Conservation (phyloP, 2,113 vertebrate species). For the Eurypyga helias region DNA sequence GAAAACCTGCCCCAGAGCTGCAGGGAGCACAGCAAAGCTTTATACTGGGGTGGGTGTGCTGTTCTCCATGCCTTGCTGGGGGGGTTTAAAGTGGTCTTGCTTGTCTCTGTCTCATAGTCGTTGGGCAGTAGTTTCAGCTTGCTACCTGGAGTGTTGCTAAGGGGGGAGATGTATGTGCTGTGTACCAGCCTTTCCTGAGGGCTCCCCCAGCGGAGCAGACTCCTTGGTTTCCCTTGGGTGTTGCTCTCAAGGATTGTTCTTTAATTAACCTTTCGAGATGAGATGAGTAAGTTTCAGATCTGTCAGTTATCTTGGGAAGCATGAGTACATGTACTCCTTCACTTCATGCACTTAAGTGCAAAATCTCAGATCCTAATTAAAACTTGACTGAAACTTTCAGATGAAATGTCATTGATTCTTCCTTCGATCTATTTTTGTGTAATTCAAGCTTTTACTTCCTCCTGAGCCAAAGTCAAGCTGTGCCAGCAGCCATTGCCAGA, state of each 20-base stretch:
- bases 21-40: background rate
- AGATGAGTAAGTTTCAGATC: constrained; percentile 52
- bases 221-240: background rate
- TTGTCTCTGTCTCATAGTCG: accelerated
- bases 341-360: constrained; percentile 22
- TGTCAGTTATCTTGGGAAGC: constrained; percentile 52
- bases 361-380: constrained; percentile 58
- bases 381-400: constrained; percentile 56
- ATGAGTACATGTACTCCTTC: constrained; percentile 16
- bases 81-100: accelerated
- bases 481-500: constrained; percentile 38
- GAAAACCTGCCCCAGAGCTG: background rate
- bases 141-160: too few relatives aligned
- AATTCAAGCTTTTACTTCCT: constrained; percentile 28
- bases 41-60: background rate
- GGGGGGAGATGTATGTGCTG: background rate
- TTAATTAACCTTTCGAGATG: constrained; percentile 54
- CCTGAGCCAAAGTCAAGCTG: constrained; percentile 35
- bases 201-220: background rate
- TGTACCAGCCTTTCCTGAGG: background rate
- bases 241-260: constrained; percentile 29
- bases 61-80: background rate
- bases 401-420: constrained; percentile 66
- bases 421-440: constrained; percentile 55
- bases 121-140: background rate